Percentiles rank a stretch among this genome's conserved stretches.
phyloP scores from a whole-genome alignment of 1,140 invertebrate species.

The Platyscapa corneri region DNA sequence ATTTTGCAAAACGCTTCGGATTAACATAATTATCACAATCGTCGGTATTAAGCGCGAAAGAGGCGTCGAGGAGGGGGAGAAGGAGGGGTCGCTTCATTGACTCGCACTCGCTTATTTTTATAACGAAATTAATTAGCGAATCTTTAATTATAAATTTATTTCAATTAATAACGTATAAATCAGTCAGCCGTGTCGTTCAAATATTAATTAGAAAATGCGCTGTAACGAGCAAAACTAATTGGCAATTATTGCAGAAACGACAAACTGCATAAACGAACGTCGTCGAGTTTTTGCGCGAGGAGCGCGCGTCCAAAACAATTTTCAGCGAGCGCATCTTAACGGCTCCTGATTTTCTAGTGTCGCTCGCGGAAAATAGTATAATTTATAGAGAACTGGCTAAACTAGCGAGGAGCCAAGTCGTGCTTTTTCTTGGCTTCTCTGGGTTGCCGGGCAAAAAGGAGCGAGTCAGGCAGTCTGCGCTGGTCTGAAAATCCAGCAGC shows the following conservation, averaged over 20 bases:
- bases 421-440: not conserved
- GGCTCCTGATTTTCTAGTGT: not conserved
- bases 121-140: not conserved
- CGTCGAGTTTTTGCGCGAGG: not conserved
- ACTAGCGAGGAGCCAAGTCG: not conserved
- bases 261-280: not conserved
- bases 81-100: too few species aligned
- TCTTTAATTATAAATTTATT: not conserved
- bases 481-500: constrained; percentile 24
- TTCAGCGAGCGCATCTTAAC: not conserved
- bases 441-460: not conserved
- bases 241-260: not conserved
- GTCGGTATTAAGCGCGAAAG: not conserved
- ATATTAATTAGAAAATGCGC: not conserved
- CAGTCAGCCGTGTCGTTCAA: not conserved
- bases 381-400: constrained; percentile 38
- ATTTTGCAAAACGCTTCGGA: not conserved
- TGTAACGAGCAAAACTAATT: not conserved
- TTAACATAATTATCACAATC: not conserved
- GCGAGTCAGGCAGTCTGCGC: constrained; percentile 3
- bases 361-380: not conserved
- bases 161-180: not conserved
- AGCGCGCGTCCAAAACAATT: constrained; percentile 16
- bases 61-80: too few species aligned
- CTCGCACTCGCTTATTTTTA: not conserved